phyloP scores from a whole-genome alignment of 2,888 invertebrate species.

The Hipparchia sbordonii region DNA sequence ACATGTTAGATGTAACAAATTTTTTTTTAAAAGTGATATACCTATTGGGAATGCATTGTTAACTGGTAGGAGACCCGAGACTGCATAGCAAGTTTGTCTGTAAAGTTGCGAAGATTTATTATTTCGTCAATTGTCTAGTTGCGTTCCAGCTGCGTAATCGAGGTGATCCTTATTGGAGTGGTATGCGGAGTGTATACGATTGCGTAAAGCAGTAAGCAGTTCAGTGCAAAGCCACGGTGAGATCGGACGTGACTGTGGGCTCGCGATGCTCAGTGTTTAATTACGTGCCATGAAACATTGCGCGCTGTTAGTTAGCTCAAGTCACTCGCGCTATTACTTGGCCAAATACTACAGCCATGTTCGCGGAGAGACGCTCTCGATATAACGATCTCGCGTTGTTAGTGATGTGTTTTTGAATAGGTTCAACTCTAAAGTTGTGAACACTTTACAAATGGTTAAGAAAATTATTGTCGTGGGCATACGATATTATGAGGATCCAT shows the following conservation, averaged over 20 bases:
- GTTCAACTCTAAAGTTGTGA: constrained; percentile 46
- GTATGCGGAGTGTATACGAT: constrained; percentile 58
- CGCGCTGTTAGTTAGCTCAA: constrained; percentile 15
- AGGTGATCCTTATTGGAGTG: constrained; percentile 75
- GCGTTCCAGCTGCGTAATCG: constrained; percentile 68
- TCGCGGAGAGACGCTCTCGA: constrained; percentile 57
- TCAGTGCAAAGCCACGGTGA: constrained; percentile 41
- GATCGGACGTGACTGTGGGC: constrained; percentile 58
- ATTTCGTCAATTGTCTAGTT: constrained; percentile 63
- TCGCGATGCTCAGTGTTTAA: constrained; percentile 53
- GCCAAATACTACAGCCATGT: constrained; percentile 56
- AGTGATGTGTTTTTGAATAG: constrained; percentile 45
- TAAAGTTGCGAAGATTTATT: constrained; percentile 57
- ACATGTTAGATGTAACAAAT: too few relatives aligned
- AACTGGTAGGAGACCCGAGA: too few relatives aligned
- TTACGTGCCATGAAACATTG: constrained; percentile 47
- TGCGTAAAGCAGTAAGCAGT: constrained; percentile 55
- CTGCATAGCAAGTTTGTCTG: too few relatives aligned
- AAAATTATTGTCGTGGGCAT: constrained; percentile 77
- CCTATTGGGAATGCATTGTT: too few relatives aligned
- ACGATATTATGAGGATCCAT: constrained; percentile 76
- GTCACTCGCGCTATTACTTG: constrained; percentile 57
- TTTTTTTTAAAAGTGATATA: too few relatives aligned
- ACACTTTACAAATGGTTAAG: constrained; percentile 70
- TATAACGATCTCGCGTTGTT: constrained; percentile 45